Conservation (phyloP, 64 coral and sea anemone species). For the Montipora sp. region DNA sequence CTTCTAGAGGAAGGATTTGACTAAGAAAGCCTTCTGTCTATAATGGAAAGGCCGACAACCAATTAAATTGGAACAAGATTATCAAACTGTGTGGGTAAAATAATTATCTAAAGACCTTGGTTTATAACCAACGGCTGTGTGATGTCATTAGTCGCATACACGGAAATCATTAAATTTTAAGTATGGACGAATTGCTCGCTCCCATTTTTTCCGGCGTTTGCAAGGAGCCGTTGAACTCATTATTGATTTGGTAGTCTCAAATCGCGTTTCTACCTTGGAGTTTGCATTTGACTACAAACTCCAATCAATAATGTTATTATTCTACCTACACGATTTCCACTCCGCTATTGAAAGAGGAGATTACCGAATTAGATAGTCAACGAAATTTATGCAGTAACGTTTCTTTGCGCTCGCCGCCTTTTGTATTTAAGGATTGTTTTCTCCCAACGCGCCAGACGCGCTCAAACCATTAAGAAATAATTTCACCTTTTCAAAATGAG, state of each 20-base stretch:
- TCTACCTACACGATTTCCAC: constrained; percentile 35
- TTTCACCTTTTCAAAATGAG: not conserved
- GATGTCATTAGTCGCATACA: not conserved
- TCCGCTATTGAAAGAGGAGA: constrained; percentile 37
- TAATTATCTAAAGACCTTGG: constrained; percentile 12
- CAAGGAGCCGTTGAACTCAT: not conserved
- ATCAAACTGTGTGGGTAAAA: constrained; percentile 20
- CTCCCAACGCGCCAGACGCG: no score
- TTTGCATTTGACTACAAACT: not conserved
- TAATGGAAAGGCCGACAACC: constrained; percentile 12
- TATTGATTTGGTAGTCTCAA: not conserved
- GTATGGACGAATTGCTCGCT: not conserved
- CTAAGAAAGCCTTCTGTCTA: not conserved
- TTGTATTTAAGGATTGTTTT: constrained; percentile 26
- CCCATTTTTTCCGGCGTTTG: not conserved
- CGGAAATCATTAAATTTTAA: not conserved
- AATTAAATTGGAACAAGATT: constrained; percentile 49
- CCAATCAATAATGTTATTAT: constrained; percentile 54
- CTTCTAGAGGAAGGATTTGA: constrained; percentile 18
- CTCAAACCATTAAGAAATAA: not conserved
- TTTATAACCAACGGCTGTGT: not conserved
- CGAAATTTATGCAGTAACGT: constrained; percentile 56
- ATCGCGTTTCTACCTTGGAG: not conserved
- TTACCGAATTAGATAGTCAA: constrained; percentile 41
- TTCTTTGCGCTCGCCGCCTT: constrained; percentile 36